Base-by-base conservation (phyloP, 1,140 invertebrate species). In the Linepithema humile region DNA sequence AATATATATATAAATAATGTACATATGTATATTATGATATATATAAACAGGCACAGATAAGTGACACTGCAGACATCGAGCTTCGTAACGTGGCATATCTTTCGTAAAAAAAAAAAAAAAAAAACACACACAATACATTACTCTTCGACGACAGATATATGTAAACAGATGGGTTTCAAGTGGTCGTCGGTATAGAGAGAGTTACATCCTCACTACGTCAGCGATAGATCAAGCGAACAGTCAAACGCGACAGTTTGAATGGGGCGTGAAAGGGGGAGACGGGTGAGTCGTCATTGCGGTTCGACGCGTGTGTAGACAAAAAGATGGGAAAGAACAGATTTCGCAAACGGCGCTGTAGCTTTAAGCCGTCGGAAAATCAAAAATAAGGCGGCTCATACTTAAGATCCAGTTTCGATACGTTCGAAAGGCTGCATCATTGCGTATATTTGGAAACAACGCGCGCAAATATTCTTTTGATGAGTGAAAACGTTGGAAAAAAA, bases 21-120 rank as follows among this genome's bases (percentile, higher is more conserved):
- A 29, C 38, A 57, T 75, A 64, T 64, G n/a, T 64, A 23, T 64
- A 20, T 75, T 64, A 74, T 75, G 15, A 38, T 62, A 64, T 75
- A 35, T 60, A 4, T 38, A 84, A 88, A 87, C 64, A 88, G 83
- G 70, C 85, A 87, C 85, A 88, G 74, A 88, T 85, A 88, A 80
- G 87, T 92, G 91, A 93, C 93, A 93, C 86, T 88, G 90, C 91
- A 92, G 88, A 93, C 93, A 94, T 90, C 89, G 90, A 94, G 91
- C 92, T 93, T 78, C 82, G 90, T 89, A n/a, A 91, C 87, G 89
- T 87, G 85, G 82, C 69, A 90, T 84, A 86, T 84, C 67, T 82
- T 82, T 83, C 57, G 69, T 85, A 90, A n/a, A n/a, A n/a, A n/a
- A n/a, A n/a, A n/a, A n/a, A n/a, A n/a, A n/a, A n/a, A n/a, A n/a